phyloP scores from a whole-genome alignment of 1,140 invertebrate genomes.

The Nymphalis io region DNA sequence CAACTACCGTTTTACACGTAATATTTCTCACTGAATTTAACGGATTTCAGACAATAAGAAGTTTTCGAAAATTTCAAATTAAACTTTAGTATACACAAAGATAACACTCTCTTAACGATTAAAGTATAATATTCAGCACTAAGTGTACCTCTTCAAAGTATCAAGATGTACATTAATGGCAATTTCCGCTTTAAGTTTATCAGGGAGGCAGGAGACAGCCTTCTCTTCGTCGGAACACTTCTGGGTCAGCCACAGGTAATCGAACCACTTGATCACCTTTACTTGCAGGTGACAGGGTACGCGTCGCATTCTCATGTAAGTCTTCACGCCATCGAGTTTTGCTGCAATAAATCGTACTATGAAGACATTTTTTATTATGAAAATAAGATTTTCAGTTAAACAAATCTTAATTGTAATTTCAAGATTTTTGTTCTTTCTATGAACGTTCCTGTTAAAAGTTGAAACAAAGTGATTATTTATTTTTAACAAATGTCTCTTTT shows the following conservation, averaged over 20 bases:
- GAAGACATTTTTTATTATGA: no score
- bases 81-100: background rate
- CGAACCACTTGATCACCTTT: constrained; percentile 99
- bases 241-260: constrained; percentile 99
- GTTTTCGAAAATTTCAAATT: background rate
- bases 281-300: constrained; percentile 97
- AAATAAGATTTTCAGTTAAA: background rate
- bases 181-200: constrained; percentile 99
- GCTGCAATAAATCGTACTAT: constrained; percentile 81
- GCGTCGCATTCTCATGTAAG: constrained; percentile 97
- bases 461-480: constrained; percentile 1
- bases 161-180: constrained; percentile 99
- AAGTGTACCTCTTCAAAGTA: constrained; percentile 89
- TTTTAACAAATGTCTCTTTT: constrained; percentile 5
- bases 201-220: constrained; percentile 95
- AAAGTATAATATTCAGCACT: background rate
- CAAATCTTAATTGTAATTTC: background rate
- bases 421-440: background rate
- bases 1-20: background rate
- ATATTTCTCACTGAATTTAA: background rate
- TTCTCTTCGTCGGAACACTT: constrained; percentile 99
- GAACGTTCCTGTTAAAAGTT: background rate
- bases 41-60: background rate
- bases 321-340: constrained; percentile 98
- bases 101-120: background rate